A percentile compares a stretch with the other conserved stretches of the same genome.
phyloP scores from a whole-genome alignment of 1,140 invertebrate genomes.

The Pectinophora gossypiella region DNA sequence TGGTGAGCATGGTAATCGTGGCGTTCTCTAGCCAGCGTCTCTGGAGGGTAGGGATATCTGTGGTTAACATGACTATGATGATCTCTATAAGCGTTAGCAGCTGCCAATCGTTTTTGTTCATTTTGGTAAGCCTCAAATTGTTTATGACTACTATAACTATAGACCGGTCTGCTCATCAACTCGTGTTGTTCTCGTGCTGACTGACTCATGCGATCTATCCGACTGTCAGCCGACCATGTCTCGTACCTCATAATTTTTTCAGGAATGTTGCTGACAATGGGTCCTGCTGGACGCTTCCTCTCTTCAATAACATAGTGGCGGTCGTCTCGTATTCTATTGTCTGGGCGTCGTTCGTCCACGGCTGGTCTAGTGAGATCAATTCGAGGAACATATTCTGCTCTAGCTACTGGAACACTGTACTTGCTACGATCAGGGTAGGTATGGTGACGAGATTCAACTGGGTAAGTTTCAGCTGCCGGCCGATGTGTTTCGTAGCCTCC shows the following conservation, averaged over 20 bases:
- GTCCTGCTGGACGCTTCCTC: constrained; percentile 55
- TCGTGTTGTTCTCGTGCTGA: constrained; percentile 59
- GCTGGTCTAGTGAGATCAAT: constrained; percentile 66
- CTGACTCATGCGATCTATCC: constrained; percentile 56
- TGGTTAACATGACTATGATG: constrained; percentile 35
- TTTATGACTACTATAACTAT: constrained; percentile 63
- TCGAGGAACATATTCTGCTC: constrained; percentile 63
- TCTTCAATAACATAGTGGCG: constrained; percentile 58
- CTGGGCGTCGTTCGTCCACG: constrained; percentile 45
- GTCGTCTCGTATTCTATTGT: constrained; percentile 56
- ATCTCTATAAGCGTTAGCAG: constrained; percentile 40
- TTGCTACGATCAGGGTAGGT: constrained; percentile 45
- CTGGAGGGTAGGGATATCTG: constrained; percentile 44
- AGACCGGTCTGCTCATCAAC: constrained; percentile 60
- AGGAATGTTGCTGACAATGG: constrained; percentile 66
- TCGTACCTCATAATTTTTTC: constrained; percentile 69
- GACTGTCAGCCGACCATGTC: constrained; percentile 61
- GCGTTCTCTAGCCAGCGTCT: constrained; percentile 32
- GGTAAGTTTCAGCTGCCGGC: constrained; percentile 35
- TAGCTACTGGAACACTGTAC: constrained; percentile 37
- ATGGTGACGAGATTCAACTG: constrained; percentile 50
- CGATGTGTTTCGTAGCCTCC: constrained; percentile 41
- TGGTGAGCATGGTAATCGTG: constrained; percentile 49
- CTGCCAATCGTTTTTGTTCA: constrained; percentile 45
- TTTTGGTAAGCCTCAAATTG: constrained; percentile 59